A percentile compares a stretch with the other conserved stretches of the same genome.
Evolutionary conservation across 53 echinoderm and acorn worm genomes (phyloP).

Genomic region (Antedon mediterranea): DNA sequence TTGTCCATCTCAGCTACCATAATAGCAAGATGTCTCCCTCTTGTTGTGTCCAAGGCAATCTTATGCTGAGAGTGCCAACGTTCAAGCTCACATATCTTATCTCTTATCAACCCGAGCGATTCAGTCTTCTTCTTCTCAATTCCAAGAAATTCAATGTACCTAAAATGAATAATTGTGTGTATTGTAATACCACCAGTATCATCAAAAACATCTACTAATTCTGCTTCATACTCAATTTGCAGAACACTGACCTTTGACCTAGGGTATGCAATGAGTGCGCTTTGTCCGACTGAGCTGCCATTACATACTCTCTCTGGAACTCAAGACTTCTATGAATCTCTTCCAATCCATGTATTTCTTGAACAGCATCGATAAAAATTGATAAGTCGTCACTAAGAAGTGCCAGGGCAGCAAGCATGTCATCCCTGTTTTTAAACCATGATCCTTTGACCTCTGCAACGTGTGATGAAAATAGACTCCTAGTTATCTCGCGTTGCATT

Average conservation of each 20-base stretch:
- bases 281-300: conserved; percentile 60
- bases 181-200: too few species aligned
- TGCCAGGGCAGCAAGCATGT: conserved; percentile 48
- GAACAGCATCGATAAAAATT: conserved; percentile 37
- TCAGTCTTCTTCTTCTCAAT: conserved; percentile 19
- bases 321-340: conserved; percentile 7
- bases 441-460: conserved; percentile 88
- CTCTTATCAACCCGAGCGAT: conserved; percentile 32
- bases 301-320: conserved; percentile 29
- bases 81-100: conserved; percentile 52
- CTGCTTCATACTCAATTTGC: too few species aligned
- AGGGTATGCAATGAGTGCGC: conserved; percentile 55
- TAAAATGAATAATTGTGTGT: conserved; percentile 5
- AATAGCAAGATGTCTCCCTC: conserved; percentile 62
- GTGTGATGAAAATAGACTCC: conserved; percentile 78
- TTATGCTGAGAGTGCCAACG: conserved; percentile 75
- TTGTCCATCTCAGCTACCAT: conserved; percentile 61
- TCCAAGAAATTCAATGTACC: conserved; percentile 56
- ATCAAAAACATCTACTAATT: too few species aligned
- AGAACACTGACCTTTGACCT: conserved; percentile 47
- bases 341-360: conserved; percentile 22
- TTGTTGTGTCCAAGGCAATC: conserved; percentile 82
- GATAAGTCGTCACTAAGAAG: conserved; percentile 57
- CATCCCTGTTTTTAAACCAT: conserved; percentile 83
- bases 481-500: conserved; percentile 86